Conservation (phyloP, 2,113 vertebrate species). For the Melierax canorus region DNA sequence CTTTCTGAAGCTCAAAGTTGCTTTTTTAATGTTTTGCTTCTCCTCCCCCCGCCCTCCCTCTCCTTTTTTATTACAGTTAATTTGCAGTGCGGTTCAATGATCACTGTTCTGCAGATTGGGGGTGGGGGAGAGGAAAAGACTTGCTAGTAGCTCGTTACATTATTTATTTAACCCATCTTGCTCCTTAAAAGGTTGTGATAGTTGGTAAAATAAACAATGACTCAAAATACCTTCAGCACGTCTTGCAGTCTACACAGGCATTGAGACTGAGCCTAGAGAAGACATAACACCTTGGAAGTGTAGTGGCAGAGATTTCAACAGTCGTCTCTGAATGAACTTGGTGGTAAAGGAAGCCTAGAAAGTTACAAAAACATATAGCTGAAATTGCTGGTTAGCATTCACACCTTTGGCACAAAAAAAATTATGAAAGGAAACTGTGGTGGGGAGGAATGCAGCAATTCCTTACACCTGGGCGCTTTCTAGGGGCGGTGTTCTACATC, state of each 20-base stretch:
- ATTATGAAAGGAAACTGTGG: not conserved
- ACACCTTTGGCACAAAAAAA: not conserved
- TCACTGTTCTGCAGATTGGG: not conserved
- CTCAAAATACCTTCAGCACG: not conserved
- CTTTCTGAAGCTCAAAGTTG: not conserved
- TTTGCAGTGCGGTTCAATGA: not conserved
- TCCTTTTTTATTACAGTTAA: not conserved
- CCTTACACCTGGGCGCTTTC: not conserved
- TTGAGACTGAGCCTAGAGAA: not conserved
- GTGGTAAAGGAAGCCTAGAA: not conserved
- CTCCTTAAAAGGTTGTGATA: slow-evolving; percentile 20
- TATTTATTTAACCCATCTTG: slow-evolving; percentile 36
- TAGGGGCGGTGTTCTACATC: not conserved
- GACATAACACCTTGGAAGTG: not conserved
- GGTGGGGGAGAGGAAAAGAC: not conserved
- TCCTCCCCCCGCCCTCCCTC: not conserved
- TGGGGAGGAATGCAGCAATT: slow-evolving; percentile 2
- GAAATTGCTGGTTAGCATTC: not conserved
- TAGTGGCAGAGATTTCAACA: not conserved
- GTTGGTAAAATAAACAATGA: not conserved
- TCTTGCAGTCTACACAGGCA: not conserved
- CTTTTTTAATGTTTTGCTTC: not conserved
- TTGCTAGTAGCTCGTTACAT: not conserved
- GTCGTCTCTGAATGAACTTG: not conserved
- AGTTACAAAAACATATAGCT: not conserved